These are phyloP conservation scores for Petrocephalus microphthalmus DNA, from an alignment of 2,113 vertebrate species.

Conservation along the genomic window DNA sequence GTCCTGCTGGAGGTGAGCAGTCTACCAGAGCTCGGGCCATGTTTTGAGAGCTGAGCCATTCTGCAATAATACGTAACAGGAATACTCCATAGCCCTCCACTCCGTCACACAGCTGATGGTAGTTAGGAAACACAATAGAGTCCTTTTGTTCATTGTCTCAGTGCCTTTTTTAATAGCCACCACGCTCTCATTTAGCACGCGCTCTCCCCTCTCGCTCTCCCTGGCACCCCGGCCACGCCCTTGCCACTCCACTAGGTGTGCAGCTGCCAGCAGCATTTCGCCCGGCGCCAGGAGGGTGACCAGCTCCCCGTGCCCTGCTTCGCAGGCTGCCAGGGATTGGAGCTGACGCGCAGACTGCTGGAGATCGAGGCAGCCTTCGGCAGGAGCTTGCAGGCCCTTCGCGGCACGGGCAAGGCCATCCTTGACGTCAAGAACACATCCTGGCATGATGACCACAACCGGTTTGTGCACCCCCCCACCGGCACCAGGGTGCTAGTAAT, in stretches of 20 bases:
- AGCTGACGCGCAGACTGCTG: constrained; percentile 58
- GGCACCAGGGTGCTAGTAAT: background rate
- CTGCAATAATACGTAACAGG: background rate
- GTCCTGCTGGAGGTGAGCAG: constrained; percentile 72
- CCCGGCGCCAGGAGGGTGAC: constrained; percentile 57
- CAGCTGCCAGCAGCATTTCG: constrained; percentile 75
- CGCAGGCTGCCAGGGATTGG: constrained; percentile 54
- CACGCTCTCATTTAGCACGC: background rate
- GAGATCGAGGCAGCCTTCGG: constrained; percentile 67
- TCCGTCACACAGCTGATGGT: background rate
- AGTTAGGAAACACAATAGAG: background rate
- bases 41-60: background rate
- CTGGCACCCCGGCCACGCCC: background rate
- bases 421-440: constrained; percentile 68
- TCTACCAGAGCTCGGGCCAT: background rate
- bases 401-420: constrained; percentile 48
- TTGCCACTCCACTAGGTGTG: constrained; percentile 62
- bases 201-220: background rate
- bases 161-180: background rate
- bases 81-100: background rate
- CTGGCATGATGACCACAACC: constrained; percentile 70
- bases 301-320: constrained; percentile 63
- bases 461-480: constrained; percentile 38
- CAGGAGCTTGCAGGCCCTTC: constrained; percentile 54
- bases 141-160: background rate